Evolutionary conservation across 2,797 vertebrate species (phyloP).

Genomic region (Acipenser oxyrinchus): DNA sequence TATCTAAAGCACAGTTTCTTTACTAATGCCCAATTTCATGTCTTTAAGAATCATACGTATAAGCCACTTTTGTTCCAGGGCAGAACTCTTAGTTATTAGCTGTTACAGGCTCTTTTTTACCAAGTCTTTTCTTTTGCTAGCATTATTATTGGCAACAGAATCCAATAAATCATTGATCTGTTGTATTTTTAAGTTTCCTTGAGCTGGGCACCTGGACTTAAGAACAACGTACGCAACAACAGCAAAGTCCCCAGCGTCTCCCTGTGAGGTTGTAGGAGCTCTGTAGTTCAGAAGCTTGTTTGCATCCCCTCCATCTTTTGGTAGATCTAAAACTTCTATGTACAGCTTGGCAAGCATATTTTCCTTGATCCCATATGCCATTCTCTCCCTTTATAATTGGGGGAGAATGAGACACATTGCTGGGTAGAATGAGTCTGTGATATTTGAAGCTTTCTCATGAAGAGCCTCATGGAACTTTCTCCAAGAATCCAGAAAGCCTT

Average conservation of each 20-base stretch:
- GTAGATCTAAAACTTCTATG: conserved; percentile 82
- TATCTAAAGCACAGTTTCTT: conserved; percentile 50
- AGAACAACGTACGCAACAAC: conserved; percentile 85
- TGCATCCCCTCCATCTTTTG: conserved; percentile 83
- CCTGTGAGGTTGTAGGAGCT: conserved; percentile 67
- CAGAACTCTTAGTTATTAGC: conserved; percentile 83
- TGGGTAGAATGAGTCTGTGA: conserved; percentile 87
- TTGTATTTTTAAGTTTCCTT: conserved; percentile 73
- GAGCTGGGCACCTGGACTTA: conserved; percentile 74
- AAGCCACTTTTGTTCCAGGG: conserved; percentile 95
- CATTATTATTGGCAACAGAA: conserved; percentile 74
- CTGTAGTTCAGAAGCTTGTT: conserved; percentile 85
- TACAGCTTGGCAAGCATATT: conserved; percentile 92
- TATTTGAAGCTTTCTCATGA: conserved; percentile 67
- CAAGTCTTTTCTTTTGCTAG: conserved; percentile 70
- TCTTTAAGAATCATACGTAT: conserved; percentile 96
- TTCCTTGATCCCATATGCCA: conserved; percentile 97
- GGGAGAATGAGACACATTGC: conserved; percentile 92
- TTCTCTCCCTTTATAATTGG: conserved; percentile 80
- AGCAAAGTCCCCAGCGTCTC: conserved; percentile 89
- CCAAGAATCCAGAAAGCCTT: conserved; percentile 85
- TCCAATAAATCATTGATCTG: conserved; percentile 88
- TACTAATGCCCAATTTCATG: conserved; percentile 87
- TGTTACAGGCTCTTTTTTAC: conserved; percentile 81
- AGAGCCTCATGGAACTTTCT: conserved; percentile 80